Base-by-base conservation (phyloP, 2,113 vertebrate species). In the Neolamprologus sp. region DNA sequence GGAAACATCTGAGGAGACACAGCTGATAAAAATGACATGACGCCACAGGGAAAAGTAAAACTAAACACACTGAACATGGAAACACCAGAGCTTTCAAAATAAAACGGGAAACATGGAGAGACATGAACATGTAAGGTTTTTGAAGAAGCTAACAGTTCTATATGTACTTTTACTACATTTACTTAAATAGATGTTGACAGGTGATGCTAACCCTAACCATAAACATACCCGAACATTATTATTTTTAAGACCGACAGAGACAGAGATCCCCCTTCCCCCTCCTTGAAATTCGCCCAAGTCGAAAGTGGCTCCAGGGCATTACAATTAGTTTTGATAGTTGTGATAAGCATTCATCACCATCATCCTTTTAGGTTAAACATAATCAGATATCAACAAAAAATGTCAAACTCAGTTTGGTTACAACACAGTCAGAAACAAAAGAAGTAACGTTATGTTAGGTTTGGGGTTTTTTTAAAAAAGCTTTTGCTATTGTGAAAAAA, bases 401-500 rank as follows among this genome's bases (percentile, higher is more conserved):
- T 37, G 4, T 26, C 60, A 65, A 1, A 65, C 33, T 65, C 60
- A 65, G 2, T 13, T 37, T 65, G 33, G 60, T 65, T 23, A 23
- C 23, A 23, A 23, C 4, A 65, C 19, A 8, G 60, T 65, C 60
- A 37, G 33, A 65, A 65, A 65, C 7, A 13, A 65, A 37, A 8
- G 60, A 5, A 65, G 1, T 65, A 37, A 21, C 0, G 2, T 65
- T 21, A 21, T 21, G 7, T n/a, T 65, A 65, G 17, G 30, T n/a
- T 63, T 12, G 17, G 3, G 2, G 0, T 16, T 0, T 65, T 13
- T 63, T 8, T 1, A 0, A n/a, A n/a, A 65, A 63, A 19, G 17
- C 33, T 65, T 21, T 4, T 65, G 2, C 7, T 21, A 21, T 7
- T 65, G 60, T 65, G 33, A 7, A 37, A 65, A 13, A n/a, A 35